Evolutionary conservation across 1,140 invertebrate species (phyloP).

Genomic region (Apis laboriosa): DNA sequence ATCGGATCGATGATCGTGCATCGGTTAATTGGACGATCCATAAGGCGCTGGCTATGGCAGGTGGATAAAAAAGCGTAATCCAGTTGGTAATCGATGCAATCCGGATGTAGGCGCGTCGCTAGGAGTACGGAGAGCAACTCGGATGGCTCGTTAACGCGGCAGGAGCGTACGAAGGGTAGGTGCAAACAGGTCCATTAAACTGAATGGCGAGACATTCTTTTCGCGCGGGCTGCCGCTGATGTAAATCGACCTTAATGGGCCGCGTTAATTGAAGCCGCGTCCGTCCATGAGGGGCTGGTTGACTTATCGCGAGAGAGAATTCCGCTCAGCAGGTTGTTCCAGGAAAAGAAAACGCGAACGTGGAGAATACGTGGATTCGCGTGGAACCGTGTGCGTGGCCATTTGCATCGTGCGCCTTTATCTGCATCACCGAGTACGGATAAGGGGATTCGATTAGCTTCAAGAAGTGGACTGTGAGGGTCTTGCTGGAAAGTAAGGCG

Average conservation of each 20-base stretch:
- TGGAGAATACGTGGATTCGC: not conserved
- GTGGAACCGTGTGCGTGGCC: not conserved
- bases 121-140: not conserved
- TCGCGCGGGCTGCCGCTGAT: conserved; percentile 56
- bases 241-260: conserved; percentile 67
- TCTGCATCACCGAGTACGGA: not conserved
- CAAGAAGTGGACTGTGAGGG: not conserved
- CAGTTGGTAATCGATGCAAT: conserved; percentile 29
- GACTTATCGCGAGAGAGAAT: conserved; percentile 63
- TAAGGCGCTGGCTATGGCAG: not conserved
- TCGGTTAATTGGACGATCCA: conserved; percentile 15
- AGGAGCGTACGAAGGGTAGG: conserved; percentile 57
- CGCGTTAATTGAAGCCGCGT: conserved; percentile 65
- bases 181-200: conserved; percentile 68
- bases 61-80: not conserved
- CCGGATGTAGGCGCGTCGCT: conserved; percentile 31
- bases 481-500: not conserved
- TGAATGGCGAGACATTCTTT: conserved; percentile 65
- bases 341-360: conserved; percentile 38
- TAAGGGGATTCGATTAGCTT: not conserved
- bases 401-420: conserved; percentile 35
- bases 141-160: conserved; percentile 53
- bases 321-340: conserved; percentile 43
- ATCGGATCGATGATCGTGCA: not conserved
- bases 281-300: conserved; percentile 35